Conservation (phyloP, 2,797 vertebrate genomes). For the Melanotaenia pygmaea region DNA sequence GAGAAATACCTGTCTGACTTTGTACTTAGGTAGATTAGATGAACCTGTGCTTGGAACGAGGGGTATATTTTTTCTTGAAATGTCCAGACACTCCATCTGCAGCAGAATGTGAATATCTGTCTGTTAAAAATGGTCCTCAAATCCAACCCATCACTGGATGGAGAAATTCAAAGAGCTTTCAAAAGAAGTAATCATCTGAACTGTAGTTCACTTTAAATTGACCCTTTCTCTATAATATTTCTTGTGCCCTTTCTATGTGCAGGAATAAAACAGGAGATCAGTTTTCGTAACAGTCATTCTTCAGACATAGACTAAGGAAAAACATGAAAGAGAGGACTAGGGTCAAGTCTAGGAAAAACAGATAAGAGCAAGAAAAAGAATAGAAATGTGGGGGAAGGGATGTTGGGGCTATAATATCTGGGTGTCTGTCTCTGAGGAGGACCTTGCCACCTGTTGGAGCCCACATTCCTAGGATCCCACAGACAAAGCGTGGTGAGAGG, state of each 20-base stretch:
- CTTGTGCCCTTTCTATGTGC: slow-evolving; percentile 13
- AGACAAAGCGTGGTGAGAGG: slow-evolving; percentile 79
- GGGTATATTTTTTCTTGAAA: slow-evolving; percentile 7
- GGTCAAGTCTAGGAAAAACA: slow-evolving; percentile 8
- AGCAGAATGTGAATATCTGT: slow-evolving; percentile 23
- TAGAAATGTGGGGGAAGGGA: neutral
- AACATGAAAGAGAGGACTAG: slow-evolving; percentile 19
- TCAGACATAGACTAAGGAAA: slow-evolving; percentile 17
- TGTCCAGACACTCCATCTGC: slow-evolving; percentile 28
- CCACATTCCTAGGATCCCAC: slow-evolving; percentile 69
- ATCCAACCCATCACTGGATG: slow-evolving; percentile 46
- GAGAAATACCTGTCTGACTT: slow-evolving; percentile 39
- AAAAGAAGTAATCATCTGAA: slow-evolving; percentile 63
- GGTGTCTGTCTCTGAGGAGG: slow-evolving; percentile 56
- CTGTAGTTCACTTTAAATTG: slow-evolving; percentile 56
- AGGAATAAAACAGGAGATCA: slow-evolving; percentile 41
- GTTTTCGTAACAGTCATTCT: slow-evolving; percentile 69
- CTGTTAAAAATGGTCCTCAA: slow-evolving; percentile 36
- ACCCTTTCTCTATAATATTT: slow-evolving; percentile 30
- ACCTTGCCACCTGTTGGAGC: slow-evolving; percentile 70
- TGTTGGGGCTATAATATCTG: slow-evolving; percentile 44
- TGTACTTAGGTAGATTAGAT: slow-evolving; percentile 33
- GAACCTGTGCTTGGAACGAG: slow-evolving; percentile 2
- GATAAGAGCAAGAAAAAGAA: slow-evolving; percentile 19
- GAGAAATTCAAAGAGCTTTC: slow-evolving; percentile 42